These are phyloP conservation scores for Cephus cinctus DNA, from an alignment of 1,140 invertebrate species.

Conservation along the genomic window DNA sequence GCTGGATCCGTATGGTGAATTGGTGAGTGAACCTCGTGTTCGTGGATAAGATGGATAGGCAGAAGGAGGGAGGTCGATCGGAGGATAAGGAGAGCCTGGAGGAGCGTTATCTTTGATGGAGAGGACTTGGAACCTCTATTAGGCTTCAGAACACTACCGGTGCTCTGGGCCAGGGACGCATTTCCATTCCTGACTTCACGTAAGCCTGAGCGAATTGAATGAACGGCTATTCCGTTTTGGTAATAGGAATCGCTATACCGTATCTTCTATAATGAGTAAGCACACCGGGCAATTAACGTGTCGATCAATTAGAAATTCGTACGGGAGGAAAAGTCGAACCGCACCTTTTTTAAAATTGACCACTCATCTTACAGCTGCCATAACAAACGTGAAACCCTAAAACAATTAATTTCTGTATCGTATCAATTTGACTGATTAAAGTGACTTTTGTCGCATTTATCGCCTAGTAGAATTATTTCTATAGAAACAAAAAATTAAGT, in stretches of 20 bases:
- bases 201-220: too few species aligned
- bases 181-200: too few species aligned
- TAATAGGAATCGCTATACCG: too few species aligned
- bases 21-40: too few species aligned
- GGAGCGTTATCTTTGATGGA: slow-evolving; percentile 42
- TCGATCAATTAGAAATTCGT: slow-evolving; percentile 16
- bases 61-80: slow-evolving; percentile 12
- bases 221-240: too few species aligned
- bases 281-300: too few species aligned
- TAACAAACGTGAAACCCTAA: slow-evolving; percentile 3
- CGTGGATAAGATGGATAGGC: neutral
- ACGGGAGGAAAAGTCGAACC: slow-evolving; percentile 7
- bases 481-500: too few species aligned
- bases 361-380: slow-evolving; percentile 9
- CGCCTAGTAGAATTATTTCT: too few species aligned
- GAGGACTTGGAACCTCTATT: slow-evolving; percentile 44
- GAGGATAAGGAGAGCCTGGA: slow-evolving; percentile 19
- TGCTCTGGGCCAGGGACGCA: slow-evolving; percentile 36
- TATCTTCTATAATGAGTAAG: too few species aligned
- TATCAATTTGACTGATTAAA: too few species aligned
- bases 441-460: too few species aligned
- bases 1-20: too few species aligned
- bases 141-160: slow-evolving; percentile 36
- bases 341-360: slow-evolving; percentile 3
- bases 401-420: slow-evolving; percentile 11